Evolutionary conservation across 1,140 invertebrate genomes (phyloP).

Genomic region (Aleiodes sp.): DNA sequence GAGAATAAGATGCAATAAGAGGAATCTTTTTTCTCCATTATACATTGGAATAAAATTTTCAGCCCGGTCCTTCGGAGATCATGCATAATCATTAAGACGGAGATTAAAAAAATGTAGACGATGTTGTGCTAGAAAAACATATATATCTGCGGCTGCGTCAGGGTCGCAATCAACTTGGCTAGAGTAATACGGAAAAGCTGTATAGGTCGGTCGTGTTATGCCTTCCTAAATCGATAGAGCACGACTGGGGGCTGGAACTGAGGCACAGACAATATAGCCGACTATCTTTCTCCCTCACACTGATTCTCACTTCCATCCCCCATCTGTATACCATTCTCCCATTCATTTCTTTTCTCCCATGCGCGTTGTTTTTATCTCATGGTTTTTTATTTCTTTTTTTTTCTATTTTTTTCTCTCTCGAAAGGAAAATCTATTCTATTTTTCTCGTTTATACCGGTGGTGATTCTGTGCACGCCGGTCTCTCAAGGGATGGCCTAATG

Average conservation of each 20-base stretch:
- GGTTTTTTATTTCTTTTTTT: too few relatives aligned
- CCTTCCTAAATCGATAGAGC: constrained; percentile 41
- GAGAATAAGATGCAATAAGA: too few relatives aligned
- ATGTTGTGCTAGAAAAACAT: not conserved
- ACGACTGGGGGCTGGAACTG: constrained; percentile 18
- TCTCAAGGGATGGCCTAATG: too few relatives aligned
- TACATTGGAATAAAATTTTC: too few relatives aligned
- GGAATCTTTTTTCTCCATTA: too few relatives aligned
- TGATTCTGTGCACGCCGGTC: too few relatives aligned
- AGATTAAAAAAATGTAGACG: not conserved
- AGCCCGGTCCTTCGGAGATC: too few relatives aligned
- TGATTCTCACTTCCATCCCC: not conserved
- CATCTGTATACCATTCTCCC: not conserved
- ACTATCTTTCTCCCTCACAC: not conserved
- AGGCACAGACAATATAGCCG: constrained; percentile 13
- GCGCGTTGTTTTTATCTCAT: not conserved
- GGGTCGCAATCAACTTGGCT: constrained; percentile 19
- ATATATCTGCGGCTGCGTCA: not conserved
- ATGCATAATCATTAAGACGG: too few relatives aligned
- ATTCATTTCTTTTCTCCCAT: not conserved
- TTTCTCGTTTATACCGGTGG: not conserved
- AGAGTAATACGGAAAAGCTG: constrained; percentile 35
- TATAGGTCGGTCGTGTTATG: constrained; percentile 37
- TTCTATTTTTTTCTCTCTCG: not conserved
- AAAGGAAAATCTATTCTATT: not conserved